Percentiles rank a stretch among this genome's conserved stretches.
Evolutionary conservation across 2,888 invertebrate genomes (phyloP).

Genomic region (Tribolium freemani): DNA sequence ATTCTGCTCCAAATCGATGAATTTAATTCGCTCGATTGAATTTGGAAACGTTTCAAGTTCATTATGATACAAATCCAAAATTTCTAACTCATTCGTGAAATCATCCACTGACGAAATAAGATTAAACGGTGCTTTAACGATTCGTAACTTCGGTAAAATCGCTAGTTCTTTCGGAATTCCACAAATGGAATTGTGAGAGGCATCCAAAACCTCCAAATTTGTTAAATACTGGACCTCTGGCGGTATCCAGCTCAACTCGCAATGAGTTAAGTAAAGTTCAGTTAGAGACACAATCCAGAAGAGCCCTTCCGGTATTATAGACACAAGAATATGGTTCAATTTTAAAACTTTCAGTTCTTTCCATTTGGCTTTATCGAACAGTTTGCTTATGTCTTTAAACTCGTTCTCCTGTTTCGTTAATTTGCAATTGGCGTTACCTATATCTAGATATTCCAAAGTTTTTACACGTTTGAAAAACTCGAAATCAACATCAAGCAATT

Average conservation of each 20-base stretch:
- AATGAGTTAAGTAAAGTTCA: slow-evolving; percentile 25
- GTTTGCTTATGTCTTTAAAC: slow-evolving; percentile 17
- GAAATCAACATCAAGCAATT: slow-evolving; percentile 25
- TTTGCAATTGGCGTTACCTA: slow-evolving; percentile 16
- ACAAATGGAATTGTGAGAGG: slow-evolving; percentile 27
- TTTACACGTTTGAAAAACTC: slow-evolving; percentile 13
- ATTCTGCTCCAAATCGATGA: slow-evolving; percentile 37
- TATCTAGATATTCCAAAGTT: slow-evolving; percentile 22
- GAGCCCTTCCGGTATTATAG: slow-evolving; percentile 23
- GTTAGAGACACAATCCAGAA: slow-evolving; percentile 14
- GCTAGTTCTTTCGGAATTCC: slow-evolving; percentile 11
- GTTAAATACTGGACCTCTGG: slow-evolving; percentile 25
- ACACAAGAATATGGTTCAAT: slow-evolving; percentile 17
- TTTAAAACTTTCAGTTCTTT: slow-evolving; percentile 19
- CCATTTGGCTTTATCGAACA: slow-evolving; percentile 13
- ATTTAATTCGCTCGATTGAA: slow-evolving; percentile 1
- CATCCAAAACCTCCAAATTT: slow-evolving; percentile 23
- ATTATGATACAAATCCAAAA: slow-evolving; percentile 41
- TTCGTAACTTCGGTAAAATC: slow-evolving; percentile 9
- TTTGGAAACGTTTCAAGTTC: slow-evolving; percentile 16
- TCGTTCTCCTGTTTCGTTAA: not conserved
- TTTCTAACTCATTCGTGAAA: slow-evolving; percentile 10
- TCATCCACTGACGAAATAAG: slow-evolving; percentile 1
- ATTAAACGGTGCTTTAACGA: slow-evolving; percentile 24
- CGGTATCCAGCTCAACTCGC: slow-evolving; percentile 29